Evolutionary conservation across 2,113 vertebrate species (phyloP).

Genomic region (Etia nguti): DNA sequence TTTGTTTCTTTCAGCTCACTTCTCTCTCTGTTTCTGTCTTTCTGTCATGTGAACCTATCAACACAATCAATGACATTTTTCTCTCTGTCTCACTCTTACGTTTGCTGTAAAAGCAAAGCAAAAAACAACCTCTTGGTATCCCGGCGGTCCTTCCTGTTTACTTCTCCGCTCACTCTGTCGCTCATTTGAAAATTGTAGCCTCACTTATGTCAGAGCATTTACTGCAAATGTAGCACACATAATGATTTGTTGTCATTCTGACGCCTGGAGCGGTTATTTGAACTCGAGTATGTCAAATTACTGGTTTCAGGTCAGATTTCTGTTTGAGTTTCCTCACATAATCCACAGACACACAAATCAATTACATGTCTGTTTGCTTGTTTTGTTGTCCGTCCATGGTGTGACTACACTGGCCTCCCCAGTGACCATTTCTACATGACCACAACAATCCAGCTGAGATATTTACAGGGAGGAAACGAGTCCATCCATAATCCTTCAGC

Average conservation of each 20-base stretch:
- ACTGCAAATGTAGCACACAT: fast-evolving
- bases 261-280: not conserved
- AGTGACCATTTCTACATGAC: not conserved
- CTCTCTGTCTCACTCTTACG: not conserved
- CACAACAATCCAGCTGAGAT: not conserved
- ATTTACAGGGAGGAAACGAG: not conserved
- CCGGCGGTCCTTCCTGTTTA: not conserved
- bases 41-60: not conserved
- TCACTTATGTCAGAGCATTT: not conserved
- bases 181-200: not conserved
- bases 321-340: not conserved
- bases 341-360: not conserved
- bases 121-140: not conserved
- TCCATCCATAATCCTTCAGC: not conserved
- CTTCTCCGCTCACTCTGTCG: not conserved
- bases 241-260: not conserved
- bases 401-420: not conserved
- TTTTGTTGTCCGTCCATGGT: not conserved
- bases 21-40: not conserved
- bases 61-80: not conserved
- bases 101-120: not conserved
- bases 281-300: not conserved
- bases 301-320: not conserved
- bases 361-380: not conserved
- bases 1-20: not conserved